Percentiles rank a stretch among this genome's conserved stretches.
phyloP scores from a whole-genome alignment of 2,888 invertebrate genomes.

The Sarcophaga rosellei region DNA sequence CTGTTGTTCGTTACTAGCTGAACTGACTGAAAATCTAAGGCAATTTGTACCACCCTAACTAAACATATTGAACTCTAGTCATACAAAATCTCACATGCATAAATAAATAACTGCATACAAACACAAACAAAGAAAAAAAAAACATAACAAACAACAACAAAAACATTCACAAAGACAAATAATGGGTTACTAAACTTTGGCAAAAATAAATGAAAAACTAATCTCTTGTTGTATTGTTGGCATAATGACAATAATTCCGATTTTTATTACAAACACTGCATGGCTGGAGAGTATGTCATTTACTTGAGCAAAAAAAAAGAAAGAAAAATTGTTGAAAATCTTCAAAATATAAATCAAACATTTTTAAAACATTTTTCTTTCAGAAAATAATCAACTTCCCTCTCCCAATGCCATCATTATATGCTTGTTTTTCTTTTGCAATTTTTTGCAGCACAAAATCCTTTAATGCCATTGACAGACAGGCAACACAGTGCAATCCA shows the following conservation, averaged over 20 bases:
- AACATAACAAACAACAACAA: conserved; percentile 11
- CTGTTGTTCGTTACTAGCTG: background rate
- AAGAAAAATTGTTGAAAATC: background rate
- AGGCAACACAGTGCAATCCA: conserved; percentile 19
- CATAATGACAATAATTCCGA: conserved; percentile 62
- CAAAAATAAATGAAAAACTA: conserved; percentile 59
- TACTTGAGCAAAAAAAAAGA: background rate
- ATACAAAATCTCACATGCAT: background rate
- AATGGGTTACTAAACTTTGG: conserved; percentile 66
- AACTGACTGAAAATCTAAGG: background rate
- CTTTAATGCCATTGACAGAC: conserved; percentile 60
- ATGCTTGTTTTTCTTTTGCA: conserved; percentile 8
- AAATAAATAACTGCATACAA: background rate
- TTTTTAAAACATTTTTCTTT: conserved; percentile 40
- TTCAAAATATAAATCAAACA: conserved; percentile 54
- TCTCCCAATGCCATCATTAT: background rate
- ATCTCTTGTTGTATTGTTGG: conserved; percentile 62
- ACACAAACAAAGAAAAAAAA: background rate
- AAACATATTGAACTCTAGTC: background rate
- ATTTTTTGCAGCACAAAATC: conserved; percentile 50
- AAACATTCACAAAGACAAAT: conserved; percentile 30
- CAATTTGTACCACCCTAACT: conserved; percentile 1
- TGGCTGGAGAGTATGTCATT: conserved; percentile 2
- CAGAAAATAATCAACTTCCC: conserved; percentile 34
- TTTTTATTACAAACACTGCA: conserved; percentile 50